A percentile compares a stretch with the other conserved stretches of the same genome.
These are phyloP conservation scores for Atta cephalotes DNA, from an alignment of 1,140 invertebrate species.

Conservation along the genomic window DNA sequence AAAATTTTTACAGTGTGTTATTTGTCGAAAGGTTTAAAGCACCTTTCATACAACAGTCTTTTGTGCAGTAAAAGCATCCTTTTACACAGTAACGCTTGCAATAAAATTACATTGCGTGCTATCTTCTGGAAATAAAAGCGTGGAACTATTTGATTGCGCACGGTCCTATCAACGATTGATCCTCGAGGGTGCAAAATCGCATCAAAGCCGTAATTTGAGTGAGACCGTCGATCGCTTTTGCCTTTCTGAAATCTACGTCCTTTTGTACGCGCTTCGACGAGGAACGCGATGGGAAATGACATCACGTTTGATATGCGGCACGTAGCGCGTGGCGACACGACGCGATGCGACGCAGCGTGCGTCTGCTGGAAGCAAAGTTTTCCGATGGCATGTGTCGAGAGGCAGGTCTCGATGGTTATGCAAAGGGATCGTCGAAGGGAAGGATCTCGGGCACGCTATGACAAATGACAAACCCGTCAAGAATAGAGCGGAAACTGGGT, in stretches of 20 bases:
- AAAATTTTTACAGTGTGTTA: not conserved
- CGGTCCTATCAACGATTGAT: conserved; percentile 20
- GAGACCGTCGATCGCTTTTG: conserved; percentile 37
- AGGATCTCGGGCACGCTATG: conserved; percentile 47
- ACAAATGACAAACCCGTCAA: conserved; percentile 71
- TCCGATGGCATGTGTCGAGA: conserved; percentile 68
- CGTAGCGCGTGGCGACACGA: conserved; percentile 41
- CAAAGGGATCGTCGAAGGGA: conserved; percentile 62
- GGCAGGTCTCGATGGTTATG: conserved; percentile 63
- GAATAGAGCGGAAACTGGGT: conserved; percentile 1
- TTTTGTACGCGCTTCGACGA: conserved; percentile 27
- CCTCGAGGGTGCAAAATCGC: not conserved
- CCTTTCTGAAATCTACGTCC: conserved; percentile 41
- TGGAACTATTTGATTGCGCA: not conserved
- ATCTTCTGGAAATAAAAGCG: conserved; percentile 16
- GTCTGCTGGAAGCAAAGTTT: conserved; percentile 64
- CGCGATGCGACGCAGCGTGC: conserved; percentile 14
- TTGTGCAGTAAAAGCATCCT: not conserved
- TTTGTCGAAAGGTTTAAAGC: not conserved
- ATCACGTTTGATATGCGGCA: conserved; percentile 70
- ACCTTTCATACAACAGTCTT: not conserved
- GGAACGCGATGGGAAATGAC: conserved; percentile 57
- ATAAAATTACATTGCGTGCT: conserved; percentile 7
- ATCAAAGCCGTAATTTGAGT: conserved; percentile 25
- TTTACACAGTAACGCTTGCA: conserved; percentile 1